Evolutionary conservation across 1,140 invertebrate genomes (phyloP).

Genomic region (Dinoponera quadriceps): DNA sequence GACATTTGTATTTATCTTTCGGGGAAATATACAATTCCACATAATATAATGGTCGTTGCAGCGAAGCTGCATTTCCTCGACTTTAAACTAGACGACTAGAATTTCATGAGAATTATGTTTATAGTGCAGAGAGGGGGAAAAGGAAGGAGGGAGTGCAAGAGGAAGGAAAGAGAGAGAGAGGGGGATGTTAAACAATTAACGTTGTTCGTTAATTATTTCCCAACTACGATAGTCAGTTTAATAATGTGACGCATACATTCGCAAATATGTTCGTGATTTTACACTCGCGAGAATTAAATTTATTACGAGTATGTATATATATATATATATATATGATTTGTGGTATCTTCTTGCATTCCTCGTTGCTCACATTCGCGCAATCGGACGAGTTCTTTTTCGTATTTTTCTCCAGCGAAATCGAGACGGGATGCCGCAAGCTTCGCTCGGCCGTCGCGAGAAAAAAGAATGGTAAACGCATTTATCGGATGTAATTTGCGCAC

Average conservation of each 20-base stretch:
- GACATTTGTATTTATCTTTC: conserved; percentile 36
- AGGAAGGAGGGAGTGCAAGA: too few relatives aligned
- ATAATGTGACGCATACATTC: not conserved
- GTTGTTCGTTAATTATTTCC: conserved; percentile 45
- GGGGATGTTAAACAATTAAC: conserved; percentile 17
- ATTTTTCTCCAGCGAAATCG: not conserved
- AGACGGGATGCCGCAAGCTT: not conserved
- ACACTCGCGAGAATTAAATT: not conserved
- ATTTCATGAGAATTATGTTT: conserved; percentile 45
- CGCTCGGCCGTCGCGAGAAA: not conserved
- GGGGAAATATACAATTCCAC: not conserved
- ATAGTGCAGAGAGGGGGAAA: not conserved
- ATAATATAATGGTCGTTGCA: conserved; percentile 5
- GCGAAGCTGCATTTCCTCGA: conserved; percentile 3
- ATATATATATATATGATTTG: not conserved
- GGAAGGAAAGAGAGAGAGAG: too few relatives aligned
- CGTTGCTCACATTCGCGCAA: not conserved
- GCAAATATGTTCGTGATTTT: not conserved
- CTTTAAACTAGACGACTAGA: conserved; percentile 13
- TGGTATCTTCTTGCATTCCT: not conserved
- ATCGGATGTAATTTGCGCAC: conserved; percentile 55
- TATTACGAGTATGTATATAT: not conserved
- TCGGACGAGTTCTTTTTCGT: not conserved
- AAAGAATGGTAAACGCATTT: conserved; percentile 56
- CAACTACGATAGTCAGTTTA: not conserved